These are phyloP conservation scores for Ormyrus pomaceus DNA, from an alignment of 2,888 invertebrate genomes.

Conservation along the genomic window DNA sequence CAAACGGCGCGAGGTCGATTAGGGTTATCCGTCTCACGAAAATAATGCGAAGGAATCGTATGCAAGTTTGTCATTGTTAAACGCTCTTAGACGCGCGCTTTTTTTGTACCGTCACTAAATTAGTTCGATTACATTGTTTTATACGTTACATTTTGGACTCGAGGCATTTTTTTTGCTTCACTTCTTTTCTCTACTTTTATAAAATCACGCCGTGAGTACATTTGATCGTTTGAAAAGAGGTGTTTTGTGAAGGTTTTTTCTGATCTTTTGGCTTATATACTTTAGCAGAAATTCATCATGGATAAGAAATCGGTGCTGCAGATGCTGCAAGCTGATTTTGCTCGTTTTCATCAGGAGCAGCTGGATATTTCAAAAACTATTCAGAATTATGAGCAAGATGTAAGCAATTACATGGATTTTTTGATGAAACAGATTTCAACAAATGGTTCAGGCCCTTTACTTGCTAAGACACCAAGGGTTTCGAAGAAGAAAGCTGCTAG, in stretches of 20 bases:
- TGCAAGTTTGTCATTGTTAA: not conserved
- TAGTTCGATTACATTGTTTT: not conserved
- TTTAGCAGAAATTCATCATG: conserved; percentile 33
- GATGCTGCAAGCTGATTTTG: conserved; percentile 60
- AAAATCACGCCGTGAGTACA: conserved; percentile 2
- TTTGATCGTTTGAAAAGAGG: not conserved
- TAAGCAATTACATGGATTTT: conserved; percentile 57
- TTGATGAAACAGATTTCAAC: conserved; percentile 63
- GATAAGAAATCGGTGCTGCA: conserved; percentile 59
- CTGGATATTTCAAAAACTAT: conserved; percentile 57
- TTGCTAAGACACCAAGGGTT: conserved; percentile 69
- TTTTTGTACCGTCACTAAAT: conserved; percentile 2
- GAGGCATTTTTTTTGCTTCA: not conserved
- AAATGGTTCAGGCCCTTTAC: conserved; percentile 61
- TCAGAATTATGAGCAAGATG: conserved; percentile 52
- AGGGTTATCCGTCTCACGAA: not conserved
- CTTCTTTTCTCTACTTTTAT: not conserved
- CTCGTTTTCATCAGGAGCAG: conserved; percentile 52
- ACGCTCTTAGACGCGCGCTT: conserved; percentile 1
- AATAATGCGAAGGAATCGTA: not conserved
- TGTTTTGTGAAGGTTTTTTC: not conserved
- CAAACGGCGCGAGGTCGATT: not conserved
- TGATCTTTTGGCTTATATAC: not conserved
- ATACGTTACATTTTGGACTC: conserved; percentile 18
- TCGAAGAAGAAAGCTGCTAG: conserved; percentile 60